These are phyloP conservation scores for Aegithalos caudatus DNA, from an alignment of 2,113 vertebrate species.

Conservation along the genomic window DNA sequence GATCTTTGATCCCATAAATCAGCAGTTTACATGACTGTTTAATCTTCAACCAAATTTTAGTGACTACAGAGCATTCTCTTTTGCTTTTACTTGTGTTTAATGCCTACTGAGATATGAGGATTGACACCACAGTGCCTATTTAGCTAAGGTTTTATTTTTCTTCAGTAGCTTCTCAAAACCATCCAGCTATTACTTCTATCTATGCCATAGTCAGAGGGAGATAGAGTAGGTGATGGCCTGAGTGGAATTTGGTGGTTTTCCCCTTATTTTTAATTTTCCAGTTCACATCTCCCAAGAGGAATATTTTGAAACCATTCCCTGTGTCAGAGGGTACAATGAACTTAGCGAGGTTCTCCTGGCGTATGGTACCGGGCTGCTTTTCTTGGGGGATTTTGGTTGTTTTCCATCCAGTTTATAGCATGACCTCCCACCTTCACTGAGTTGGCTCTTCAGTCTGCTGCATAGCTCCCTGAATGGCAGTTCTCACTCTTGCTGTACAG, in stretches of 20 bases:
- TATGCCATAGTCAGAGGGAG: neutral
- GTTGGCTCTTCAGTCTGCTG: neutral
- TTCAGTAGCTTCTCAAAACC: neutral
- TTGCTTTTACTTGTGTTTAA: neutral
- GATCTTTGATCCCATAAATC: neutral
- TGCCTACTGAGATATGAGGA: neutral
- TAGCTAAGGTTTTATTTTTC: neutral
- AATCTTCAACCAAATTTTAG: neutral
- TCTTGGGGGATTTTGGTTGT: neutral
- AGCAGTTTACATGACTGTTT: neutral
- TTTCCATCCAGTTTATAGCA: neutral
- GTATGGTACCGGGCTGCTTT: neutral
- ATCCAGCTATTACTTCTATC: neutral
- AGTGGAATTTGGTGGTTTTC: neutral
- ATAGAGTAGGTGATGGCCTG: neutral
- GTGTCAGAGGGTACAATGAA: neutral
- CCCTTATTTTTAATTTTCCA: neutral
- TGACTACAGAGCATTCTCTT: neutral
- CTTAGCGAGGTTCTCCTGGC: neutral
- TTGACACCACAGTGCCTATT: neutral
- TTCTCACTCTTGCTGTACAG: neutral
- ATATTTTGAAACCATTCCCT: neutral
- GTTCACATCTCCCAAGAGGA: neutral
- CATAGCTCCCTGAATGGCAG: neutral
- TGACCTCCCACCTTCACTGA: neutral